A percentile compares a stretch with the other conserved stretches of the same genome.
phyloP scores from a whole-genome alignment of 2,888 invertebrate genomes.

The Metalampra italica region DNA sequence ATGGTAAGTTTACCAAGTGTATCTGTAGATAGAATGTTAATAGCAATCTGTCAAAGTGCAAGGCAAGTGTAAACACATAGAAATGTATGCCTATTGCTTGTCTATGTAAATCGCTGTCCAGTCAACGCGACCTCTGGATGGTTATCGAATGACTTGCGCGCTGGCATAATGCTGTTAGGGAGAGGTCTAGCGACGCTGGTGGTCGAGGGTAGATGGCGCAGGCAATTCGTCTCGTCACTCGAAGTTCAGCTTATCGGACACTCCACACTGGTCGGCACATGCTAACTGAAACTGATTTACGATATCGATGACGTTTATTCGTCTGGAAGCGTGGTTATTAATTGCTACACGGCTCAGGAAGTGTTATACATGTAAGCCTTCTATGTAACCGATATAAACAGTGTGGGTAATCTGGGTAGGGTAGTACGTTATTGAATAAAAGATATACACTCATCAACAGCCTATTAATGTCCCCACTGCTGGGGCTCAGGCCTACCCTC shows the following conservation, averaged over 20 bases:
- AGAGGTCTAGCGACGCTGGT: background rate
- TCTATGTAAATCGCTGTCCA: slow-evolving; percentile 9
- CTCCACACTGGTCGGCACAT: slow-evolving; percentile 54
- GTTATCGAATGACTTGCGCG: background rate
- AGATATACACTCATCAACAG: too few relatives aligned
- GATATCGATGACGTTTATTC: slow-evolving; percentile 54
- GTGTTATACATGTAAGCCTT: slow-evolving; percentile 20
- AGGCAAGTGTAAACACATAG: slow-evolving; percentile 20
- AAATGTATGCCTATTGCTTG: slow-evolving; percentile 12
- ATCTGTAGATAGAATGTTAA: background rate
- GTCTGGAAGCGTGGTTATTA: slow-evolving; percentile 43
- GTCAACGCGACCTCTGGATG: background rate
- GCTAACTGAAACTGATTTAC: slow-evolving; percentile 70
- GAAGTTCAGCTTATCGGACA: slow-evolving; percentile 60
- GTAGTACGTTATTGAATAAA: too few relatives aligned
- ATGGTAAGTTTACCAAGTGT: too few relatives aligned
- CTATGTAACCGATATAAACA: background rate
- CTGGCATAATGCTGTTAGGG: background rate
- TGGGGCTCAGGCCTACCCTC: too few relatives aligned
- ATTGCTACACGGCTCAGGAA: slow-evolving; percentile 36
- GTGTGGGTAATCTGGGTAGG: too few relatives aligned
- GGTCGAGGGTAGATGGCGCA: slow-evolving; percentile 17
- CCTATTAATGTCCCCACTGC: too few relatives aligned
- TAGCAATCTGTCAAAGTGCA: slow-evolving; percentile 19
- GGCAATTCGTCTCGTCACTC: slow-evolving; percentile 57